These are phyloP conservation scores for Ditylenchus weischeri DNA, from an alignment of 2,888 invertebrate species.

Conservation along the genomic window DNA sequence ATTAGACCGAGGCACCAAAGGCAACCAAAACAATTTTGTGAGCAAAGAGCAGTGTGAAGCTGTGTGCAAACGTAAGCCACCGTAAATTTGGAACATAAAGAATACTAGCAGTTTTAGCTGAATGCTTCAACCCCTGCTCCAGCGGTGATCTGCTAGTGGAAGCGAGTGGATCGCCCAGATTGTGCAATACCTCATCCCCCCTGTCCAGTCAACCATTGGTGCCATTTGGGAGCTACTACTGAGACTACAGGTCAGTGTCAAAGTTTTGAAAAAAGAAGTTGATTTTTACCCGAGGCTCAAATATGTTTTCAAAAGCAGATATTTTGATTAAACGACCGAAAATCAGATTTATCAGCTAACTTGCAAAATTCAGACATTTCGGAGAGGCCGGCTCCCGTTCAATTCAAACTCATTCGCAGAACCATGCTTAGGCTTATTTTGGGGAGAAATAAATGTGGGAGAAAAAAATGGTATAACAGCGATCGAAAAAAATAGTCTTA, in stretches of 20 bases:
- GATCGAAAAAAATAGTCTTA: no score
- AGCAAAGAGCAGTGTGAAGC: constrained; percentile 53
- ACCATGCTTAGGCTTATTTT: no score
- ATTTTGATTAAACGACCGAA: no score
- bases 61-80: constrained; percentile 40
- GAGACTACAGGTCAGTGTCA: constrained; percentile 39
- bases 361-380: no score
- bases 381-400: no score
- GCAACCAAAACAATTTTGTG: constrained; percentile 58
- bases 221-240: constrained; percentile 53
- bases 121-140: constrained; percentile 50
- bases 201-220: constrained; percentile 55
- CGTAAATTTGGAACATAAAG: background rate
- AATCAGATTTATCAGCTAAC: no score
- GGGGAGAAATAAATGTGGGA: no score
- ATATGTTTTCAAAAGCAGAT: no score
- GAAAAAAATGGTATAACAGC: no score
- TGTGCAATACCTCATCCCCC: constrained; percentile 36
- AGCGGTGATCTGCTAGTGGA: constrained; percentile 48
- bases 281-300: no score
- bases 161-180: constrained; percentile 41
- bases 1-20: constrained; percentile 40
- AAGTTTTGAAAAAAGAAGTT: no score
- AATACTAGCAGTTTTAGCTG: constrained; percentile 29
- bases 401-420: no score